A percentile compares a stretch with the other conserved stretches of the same genome.
Evolutionary conservation across 2,797 vertebrate species (phyloP).

Genomic region (Argyrosomus regius): DNA sequence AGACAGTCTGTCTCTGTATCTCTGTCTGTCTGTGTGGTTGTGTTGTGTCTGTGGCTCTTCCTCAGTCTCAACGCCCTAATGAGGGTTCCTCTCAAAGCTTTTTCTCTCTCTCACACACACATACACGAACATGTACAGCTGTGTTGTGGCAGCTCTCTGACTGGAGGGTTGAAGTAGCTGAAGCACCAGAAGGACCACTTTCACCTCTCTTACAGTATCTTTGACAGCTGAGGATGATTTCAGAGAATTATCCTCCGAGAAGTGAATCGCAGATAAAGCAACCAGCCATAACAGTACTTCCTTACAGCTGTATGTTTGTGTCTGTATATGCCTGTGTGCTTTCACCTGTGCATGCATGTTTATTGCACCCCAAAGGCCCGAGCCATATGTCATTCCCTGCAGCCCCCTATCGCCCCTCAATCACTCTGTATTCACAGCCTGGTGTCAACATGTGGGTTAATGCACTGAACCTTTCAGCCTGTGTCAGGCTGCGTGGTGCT

Average conservation of each 20-base stretch:
- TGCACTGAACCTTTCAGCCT: slow-evolving; percentile 60
- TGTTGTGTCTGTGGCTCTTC: slow-evolving; percentile 72
- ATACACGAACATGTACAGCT: slow-evolving; percentile 9
- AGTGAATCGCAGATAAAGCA: slow-evolving; percentile 18
- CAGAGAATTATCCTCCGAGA: slow-evolving; percentile 14
- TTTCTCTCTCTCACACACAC: neutral
- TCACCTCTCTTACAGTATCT: slow-evolving; percentile 14
- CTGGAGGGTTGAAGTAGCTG: slow-evolving; percentile 6
- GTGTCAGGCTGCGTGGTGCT: slow-evolving; percentile 52
- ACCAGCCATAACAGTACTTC: neutral
- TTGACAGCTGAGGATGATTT: slow-evolving; percentile 13
- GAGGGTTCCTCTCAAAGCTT: slow-evolving; percentile 39
- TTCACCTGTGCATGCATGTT: slow-evolving; percentile 26
- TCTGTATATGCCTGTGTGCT: slow-evolving; percentile 14
- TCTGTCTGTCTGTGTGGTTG: slow-evolving; percentile 51
- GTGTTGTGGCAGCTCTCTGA: slow-evolving; percentile 35
- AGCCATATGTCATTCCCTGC: slow-evolving; percentile 53
- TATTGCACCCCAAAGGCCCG: slow-evolving; percentile 37
- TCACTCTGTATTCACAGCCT: slow-evolving; percentile 30
- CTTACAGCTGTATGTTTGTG: neutral
- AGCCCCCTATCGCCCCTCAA: slow-evolving; percentile 31
- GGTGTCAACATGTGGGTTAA: slow-evolving; percentile 75
- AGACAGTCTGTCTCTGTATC: slow-evolving; percentile 35
- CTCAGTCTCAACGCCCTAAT: slow-evolving; percentile 45
- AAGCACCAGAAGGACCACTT: slow-evolving; percentile 35